phyloP scores from a whole-genome alignment of 1,140 invertebrate species.

The Meloidogyne exigua region DNA sequence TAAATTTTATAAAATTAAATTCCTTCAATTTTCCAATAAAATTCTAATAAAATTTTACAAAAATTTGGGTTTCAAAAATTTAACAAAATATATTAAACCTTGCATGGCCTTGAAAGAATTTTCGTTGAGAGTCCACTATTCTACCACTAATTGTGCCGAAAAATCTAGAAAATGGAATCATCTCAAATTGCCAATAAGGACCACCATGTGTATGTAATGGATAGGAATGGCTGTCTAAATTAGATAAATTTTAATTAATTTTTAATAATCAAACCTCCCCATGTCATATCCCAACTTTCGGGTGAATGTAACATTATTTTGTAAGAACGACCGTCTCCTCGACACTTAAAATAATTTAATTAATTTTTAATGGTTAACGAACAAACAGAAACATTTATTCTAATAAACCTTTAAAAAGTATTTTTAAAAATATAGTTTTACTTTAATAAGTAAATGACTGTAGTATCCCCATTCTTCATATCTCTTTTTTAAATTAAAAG shows the following conservation, averaged over 20 bases:
- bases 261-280: slow-evolving; percentile 36
- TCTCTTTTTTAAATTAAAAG: slow-evolving; percentile 28
- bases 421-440: not conserved
- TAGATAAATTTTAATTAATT: not conserved
- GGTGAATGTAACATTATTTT: slow-evolving; percentile 60
- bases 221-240: slow-evolving; percentile 51
- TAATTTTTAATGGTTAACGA: no score
- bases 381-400: no score
- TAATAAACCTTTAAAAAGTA: no score
- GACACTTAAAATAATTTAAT: slow-evolving; percentile 41
- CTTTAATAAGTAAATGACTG: slow-evolving; percentile 42
- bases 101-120: slow-evolving; percentile 30
- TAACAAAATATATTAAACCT: slow-evolving; percentile 35
- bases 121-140: slow-evolving; percentile 54
- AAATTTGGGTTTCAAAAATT: not conserved
- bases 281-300: slow-evolving; percentile 55
- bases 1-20: not conserved
- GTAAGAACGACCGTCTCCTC: slow-evolving; percentile 59
- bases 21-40: no score
- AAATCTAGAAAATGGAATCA: slow-evolving; percentile 61
- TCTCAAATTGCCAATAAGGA: slow-evolving; percentile 62
- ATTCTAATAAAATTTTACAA: no score
- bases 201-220: slow-evolving; percentile 61
- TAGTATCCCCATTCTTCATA: slow-evolving; percentile 45
- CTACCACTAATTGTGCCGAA: slow-evolving; percentile 53